Percentiles rank a stretch among this genome's conserved stretches.
These are phyloP conservation scores for Tolmerus cingulatus DNA, from an alignment of 2,888 invertebrate genomes.

Conservation along the genomic window DNA sequence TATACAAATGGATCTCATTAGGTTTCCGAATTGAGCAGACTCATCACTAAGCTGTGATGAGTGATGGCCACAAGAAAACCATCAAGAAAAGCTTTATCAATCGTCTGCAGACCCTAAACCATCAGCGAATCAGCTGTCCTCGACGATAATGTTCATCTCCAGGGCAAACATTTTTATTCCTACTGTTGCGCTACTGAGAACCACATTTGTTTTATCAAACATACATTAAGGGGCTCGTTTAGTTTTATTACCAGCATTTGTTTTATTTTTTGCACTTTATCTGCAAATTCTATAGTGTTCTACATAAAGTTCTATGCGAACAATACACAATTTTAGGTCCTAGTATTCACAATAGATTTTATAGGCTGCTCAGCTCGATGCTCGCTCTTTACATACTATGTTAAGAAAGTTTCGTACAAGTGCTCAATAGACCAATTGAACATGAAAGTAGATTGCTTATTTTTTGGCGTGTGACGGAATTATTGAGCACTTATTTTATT, in stretches of 20 bases:
- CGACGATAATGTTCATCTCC: not conserved
- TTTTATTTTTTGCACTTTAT: not conserved
- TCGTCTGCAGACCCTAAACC: not conserved
- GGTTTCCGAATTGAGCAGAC: not conserved
- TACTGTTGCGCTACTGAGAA: not conserved
- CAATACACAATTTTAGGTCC: not conserved
- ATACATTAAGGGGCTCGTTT: not conserved
- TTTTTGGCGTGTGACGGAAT: too few species aligned
- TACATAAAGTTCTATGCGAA: not conserved
- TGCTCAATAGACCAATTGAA: too few species aligned
- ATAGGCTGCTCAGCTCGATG: not conserved
- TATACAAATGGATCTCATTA: constrained; percentile 35
- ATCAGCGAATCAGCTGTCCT: not conserved
- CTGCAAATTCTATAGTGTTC: not conserved
- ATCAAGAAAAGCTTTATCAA: not conserved
- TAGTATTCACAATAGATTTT: not conserved
- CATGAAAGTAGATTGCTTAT: too few species aligned
- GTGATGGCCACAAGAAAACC: not conserved
- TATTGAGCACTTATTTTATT: too few species aligned
- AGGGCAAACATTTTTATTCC: not conserved
- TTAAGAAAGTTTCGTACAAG: not conserved
- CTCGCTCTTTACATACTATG: not conserved
- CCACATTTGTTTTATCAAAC: not conserved
- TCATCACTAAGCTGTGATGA: constrained; percentile 19
- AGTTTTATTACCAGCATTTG: not conserved